These are phyloP conservation scores for Peromyscus nudipes DNA, from an alignment of 2,797 vertebrate species.

Conservation along the genomic window DNA sequence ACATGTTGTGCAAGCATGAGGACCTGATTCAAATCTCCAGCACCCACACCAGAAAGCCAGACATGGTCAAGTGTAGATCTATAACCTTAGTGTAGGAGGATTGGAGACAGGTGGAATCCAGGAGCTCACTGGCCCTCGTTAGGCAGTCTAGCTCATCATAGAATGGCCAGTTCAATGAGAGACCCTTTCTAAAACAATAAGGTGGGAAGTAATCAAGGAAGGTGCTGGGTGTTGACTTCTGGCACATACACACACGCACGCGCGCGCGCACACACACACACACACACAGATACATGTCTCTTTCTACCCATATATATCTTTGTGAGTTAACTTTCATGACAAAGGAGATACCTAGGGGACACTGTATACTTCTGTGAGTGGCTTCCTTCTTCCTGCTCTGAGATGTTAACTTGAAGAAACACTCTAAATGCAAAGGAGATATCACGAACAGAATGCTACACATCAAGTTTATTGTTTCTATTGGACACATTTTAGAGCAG, in stretches of 20 bases:
- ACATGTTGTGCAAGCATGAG: rapidly evolving
- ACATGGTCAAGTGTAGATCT: not conserved
- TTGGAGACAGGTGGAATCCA: not conserved
- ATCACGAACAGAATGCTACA: constrained; percentile 24
- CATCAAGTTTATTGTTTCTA: constrained; percentile 47
- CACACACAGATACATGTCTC: not conserved
- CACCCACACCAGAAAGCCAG: not conserved
- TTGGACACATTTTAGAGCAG: constrained; percentile 68
- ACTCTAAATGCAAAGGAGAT: not conserved
- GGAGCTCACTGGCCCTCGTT: not conserved
- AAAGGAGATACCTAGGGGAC: not conserved
- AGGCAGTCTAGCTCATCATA: not conserved
- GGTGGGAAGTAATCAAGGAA: not conserved
- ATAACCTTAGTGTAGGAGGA: not conserved
- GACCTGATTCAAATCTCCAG: not conserved
- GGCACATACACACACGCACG: not conserved
- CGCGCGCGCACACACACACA: not conserved
- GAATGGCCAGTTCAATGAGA: not conserved
- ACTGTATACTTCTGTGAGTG: not conserved
- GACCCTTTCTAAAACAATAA: not conserved
- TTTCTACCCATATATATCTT: not conserved
- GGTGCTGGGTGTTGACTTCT: not conserved
- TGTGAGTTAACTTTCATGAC: not conserved
- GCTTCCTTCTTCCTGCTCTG: not conserved
- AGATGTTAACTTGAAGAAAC: not conserved